Evolutionary conservation across 2,888 invertebrate genomes (phyloP).

Genomic region (Cryptophagus acutangulus): DNA sequence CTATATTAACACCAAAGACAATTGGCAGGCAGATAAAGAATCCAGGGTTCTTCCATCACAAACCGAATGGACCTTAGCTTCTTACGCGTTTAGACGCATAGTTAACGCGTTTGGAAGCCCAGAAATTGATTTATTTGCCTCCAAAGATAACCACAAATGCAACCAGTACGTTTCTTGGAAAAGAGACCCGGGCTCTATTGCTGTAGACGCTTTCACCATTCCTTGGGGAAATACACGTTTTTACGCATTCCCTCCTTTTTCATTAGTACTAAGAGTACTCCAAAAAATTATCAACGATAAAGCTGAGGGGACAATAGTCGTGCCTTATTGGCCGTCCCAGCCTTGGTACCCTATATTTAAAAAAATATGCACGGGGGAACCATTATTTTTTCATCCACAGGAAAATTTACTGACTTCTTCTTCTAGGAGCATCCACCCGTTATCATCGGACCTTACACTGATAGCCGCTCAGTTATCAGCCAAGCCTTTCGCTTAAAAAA

Average conservation of each 20-base stretch:
- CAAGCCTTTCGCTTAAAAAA: too few species aligned
- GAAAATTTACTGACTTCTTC: conserved; percentile 19
- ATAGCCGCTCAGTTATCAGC: conserved; percentile 24
- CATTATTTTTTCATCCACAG: conserved; percentile 21
- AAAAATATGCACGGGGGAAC: conserved; percentile 8
- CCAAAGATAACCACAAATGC: conserved; percentile 27
- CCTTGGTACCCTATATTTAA: conserved; percentile 31
- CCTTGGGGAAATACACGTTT: conserved; percentile 17
- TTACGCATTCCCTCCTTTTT: conserved; percentile 36
- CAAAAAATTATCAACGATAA: conserved; percentile 31
- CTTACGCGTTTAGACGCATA: conserved; percentile 7
- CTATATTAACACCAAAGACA: conserved; percentile 18
- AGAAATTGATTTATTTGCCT: conserved; percentile 29
- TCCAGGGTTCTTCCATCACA: conserved; percentile 18
- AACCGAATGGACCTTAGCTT: conserved; percentile 14
- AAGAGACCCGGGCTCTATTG: conserved; percentile 23
- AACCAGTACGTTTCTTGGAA: conserved; percentile 28
- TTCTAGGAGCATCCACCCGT: conserved; percentile 22
- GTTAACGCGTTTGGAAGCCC: conserved; percentile 16
- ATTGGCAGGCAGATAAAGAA: conserved; percentile 18
- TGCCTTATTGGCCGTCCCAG: conserved; percentile 30
- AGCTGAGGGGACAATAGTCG: conserved; percentile 30
- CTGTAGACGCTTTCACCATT: conserved; percentile 31
- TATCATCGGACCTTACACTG: conserved; percentile 22
- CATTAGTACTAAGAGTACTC: conserved; percentile 25